These are phyloP conservation scores for Crambe crambe DNA, from an alignment of 37 sponge, comb jelly and placozoan species.

Conservation along the genomic window DNA sequence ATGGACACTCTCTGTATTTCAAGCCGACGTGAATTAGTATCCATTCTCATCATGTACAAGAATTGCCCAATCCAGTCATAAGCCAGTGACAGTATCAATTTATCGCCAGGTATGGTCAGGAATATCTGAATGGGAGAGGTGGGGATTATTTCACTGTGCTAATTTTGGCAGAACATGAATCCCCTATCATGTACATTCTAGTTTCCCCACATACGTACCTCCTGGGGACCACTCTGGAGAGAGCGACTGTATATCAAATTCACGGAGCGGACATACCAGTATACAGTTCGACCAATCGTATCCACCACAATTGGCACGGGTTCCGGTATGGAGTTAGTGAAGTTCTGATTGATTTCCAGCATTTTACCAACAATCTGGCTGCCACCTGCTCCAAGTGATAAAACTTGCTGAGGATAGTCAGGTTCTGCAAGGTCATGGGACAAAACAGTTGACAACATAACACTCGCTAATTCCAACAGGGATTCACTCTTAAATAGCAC, in stretches of 20 bases:
- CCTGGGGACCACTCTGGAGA: conserved; percentile 2
- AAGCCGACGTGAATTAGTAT: not conserved
- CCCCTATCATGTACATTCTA: too few species aligned
- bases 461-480: not conserved
- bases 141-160: too few species aligned
- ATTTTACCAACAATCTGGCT: not conserved
- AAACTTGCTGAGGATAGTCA: conserved; percentile 32
- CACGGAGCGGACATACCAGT: conserved; percentile 17
- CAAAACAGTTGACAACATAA: not conserved
- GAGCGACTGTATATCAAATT: conserved; percentile 13
- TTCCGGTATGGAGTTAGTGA: not conserved
- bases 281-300: conserved; percentile 19
- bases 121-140: not conserved
- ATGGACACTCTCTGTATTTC: not conserved
- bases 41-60: conserved; percentile 6
- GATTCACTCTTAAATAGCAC: not conserved
- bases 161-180: too few species aligned
- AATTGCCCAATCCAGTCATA: conserved; percentile 41
- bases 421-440: conserved; percentile 10
- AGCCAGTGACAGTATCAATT: conserved; percentile 14
- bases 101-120: conserved; percentile 1
- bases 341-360: not conserved
- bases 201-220: too few species aligned
- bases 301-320: conserved; percentile 30
- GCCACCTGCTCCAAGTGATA: not conserved